Base-by-base conservation (phyloP, 2,113 vertebrate species). In the Takifugu bimaculatus region DNA sequence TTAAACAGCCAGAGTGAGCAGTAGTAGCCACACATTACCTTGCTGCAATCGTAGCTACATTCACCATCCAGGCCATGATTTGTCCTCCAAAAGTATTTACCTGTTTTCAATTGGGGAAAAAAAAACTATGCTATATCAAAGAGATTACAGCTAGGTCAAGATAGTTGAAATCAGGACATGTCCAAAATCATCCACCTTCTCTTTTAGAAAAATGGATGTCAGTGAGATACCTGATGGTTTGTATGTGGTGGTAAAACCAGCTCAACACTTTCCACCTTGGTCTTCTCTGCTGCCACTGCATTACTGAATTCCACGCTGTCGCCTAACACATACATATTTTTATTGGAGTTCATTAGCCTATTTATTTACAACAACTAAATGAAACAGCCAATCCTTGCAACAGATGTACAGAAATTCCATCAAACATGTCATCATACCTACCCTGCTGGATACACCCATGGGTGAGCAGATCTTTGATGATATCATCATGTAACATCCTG, bases 51-150 rank as follows among this genome's bases (percentile, higher is more conserved):
- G 92, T 96, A 73, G 96, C 96, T 58, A 96, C 94, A 0, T 95
- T 97, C 78, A 96, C 95, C 96, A 98, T 98, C 96, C 96, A 98
- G 69, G 95, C 95, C 96, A 98, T 98, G 88, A 98, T 98, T 87
- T 98, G 96, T 49, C 96, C 96, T 15, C 96, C 96, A 0, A 98
- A 98, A 1, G 96, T 96, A 65, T 94, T 94, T 52, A 93, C 91
- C 88, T 96, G 94, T 26, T 13, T 20, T 4, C 5, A 1, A 14
- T 45, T 25, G 44, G 12, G 7, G 15, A 14, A 13, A 6, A 35
- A 13, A 39, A 10, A 42, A 54, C 6, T 7, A 54, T 15, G 5
- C 5, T 45, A 45, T 15, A 45, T 10, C 14, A 45, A 15, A 15
- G 44, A 13, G 10, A 44, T 44, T 5, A 44, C 13, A 44, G 43